These are phyloP conservation scores for Spinibarbus caldwelli DNA, from an alignment of 2,797 vertebrate genomes.

Conservation along the genomic window DNA sequence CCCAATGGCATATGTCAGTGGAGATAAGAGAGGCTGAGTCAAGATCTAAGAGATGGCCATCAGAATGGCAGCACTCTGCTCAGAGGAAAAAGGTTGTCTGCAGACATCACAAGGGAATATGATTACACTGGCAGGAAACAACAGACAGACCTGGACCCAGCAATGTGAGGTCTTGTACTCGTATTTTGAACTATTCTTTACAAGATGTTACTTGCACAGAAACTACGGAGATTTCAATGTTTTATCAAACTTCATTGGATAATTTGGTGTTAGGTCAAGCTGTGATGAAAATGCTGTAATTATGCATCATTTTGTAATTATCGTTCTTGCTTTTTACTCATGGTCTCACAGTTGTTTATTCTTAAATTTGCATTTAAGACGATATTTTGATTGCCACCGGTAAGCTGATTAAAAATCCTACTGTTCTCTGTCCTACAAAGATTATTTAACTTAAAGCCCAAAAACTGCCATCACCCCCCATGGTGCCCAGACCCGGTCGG, in stretches of 20 bases:
- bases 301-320: conserved; percentile 28
- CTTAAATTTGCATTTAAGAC: conserved; percentile 23
- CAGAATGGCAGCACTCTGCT: conserved; percentile 30
- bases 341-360: not conserved
- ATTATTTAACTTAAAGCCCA: conserved; percentile 4
- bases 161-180: conserved; percentile 10
- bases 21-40: conserved; percentile 31
- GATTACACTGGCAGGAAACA: conserved; percentile 21
- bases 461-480: not conserved
- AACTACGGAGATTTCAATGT: not conserved
- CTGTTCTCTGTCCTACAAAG: conserved; percentile 18
- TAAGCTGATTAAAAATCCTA: conserved; percentile 36
- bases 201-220: not conserved
- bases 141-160: not conserved
- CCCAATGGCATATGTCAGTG: conserved; percentile 40
- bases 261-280: conserved; percentile 29
- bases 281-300: conserved; percentile 35
- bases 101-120: conserved; percentile 30
- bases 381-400: conserved; percentile 13
- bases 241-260: not conserved
- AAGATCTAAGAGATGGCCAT: conserved; percentile 26
- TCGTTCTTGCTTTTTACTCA: not conserved
- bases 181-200: not conserved
- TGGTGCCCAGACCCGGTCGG: not conserved
- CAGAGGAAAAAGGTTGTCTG: conserved; percentile 46